Percentiles rank a stretch among this genome's conserved stretches.
phyloP scores from a whole-genome alignment of 2,888 invertebrate genomes.

The Bembecia ichneumoniformis region DNA sequence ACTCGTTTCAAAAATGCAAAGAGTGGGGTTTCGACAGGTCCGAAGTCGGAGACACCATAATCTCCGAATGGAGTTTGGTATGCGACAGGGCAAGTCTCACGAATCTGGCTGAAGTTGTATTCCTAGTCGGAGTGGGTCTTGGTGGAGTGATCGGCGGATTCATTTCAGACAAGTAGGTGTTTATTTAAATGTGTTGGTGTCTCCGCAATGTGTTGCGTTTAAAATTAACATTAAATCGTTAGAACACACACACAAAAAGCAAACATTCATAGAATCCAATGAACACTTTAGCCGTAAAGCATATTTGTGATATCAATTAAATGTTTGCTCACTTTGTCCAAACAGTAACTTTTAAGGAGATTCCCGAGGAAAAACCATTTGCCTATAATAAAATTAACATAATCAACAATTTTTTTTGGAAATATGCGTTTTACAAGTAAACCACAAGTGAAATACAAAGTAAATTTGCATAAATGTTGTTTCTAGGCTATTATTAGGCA shows the following conservation, averaged over 20 bases:
- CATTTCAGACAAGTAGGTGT: slow-evolving; percentile 78
- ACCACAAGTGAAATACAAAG: no score
- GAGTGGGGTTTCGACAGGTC: slow-evolving; percentile 75
- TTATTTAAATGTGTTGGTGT: neutral
- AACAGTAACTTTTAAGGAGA: no score
- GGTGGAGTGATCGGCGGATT: slow-evolving; percentile 86
- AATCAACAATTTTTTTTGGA: no score
- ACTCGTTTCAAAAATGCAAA: slow-evolving; percentile 62
- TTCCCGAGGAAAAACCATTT: no score
- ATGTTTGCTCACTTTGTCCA: no score
- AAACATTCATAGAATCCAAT: no score
- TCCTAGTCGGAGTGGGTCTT: slow-evolving; percentile 81
- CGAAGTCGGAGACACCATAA: slow-evolving; percentile 76
- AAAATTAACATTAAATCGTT: neutral
- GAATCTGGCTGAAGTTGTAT: slow-evolving; percentile 83
- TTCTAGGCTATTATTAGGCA: no score
- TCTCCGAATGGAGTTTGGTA: slow-evolving; percentile 83
- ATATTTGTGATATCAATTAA: no score
- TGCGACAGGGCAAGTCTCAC: slow-evolving; percentile 80
- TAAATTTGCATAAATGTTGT: no score
- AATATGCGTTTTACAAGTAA: no score
- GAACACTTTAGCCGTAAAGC: no score
- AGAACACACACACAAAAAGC: neutral
- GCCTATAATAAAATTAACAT: neutral
- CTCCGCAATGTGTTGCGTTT: neutral